Conservation (phyloP, 2,888 invertebrate genomes). For the Eupithecia abbreviata region DNA sequence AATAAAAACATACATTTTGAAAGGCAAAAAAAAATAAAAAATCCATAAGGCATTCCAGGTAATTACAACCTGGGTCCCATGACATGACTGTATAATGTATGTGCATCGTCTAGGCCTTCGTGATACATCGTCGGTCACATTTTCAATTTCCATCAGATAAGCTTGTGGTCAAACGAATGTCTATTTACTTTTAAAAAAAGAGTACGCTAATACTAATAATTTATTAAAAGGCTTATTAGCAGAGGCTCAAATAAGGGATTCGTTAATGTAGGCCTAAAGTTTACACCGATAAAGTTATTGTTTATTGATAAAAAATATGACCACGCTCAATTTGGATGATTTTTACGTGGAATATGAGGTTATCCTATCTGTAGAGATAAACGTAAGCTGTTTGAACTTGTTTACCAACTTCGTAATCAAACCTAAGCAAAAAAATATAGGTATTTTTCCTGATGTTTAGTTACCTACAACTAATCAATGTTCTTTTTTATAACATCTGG, state of each 20-base stretch:
- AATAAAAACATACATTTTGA: conserved; percentile 28
- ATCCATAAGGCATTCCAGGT: no score
- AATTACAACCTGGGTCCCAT: no score
- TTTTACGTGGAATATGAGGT: conserved; percentile 1
- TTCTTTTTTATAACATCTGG: not conserved
- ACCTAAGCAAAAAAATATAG: not conserved
- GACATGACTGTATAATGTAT: no score
- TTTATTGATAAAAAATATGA: not conserved
- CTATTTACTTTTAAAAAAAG: no score
- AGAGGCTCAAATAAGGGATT: no score
- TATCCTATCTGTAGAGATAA: conserved; percentile 12
- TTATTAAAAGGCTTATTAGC: no score
- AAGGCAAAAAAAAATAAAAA: no score
- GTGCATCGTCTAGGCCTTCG: no score
- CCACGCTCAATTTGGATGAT: conserved; percentile 1
- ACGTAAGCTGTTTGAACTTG: conserved; percentile 8
- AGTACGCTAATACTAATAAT: no score
- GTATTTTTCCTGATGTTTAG: not conserved
- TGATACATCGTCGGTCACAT: no score
- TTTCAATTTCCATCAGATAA: no score
- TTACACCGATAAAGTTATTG: not conserved
- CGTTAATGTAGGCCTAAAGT: not conserved
- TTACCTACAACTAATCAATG: not conserved
- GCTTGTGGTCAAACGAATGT: no score
- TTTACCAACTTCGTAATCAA: conserved; percentile 1